These are phyloP conservation scores for Gyrodactylus bullatarudis DNA, from an alignment of 1,140 invertebrate species.

Conservation along the genomic window DNA sequence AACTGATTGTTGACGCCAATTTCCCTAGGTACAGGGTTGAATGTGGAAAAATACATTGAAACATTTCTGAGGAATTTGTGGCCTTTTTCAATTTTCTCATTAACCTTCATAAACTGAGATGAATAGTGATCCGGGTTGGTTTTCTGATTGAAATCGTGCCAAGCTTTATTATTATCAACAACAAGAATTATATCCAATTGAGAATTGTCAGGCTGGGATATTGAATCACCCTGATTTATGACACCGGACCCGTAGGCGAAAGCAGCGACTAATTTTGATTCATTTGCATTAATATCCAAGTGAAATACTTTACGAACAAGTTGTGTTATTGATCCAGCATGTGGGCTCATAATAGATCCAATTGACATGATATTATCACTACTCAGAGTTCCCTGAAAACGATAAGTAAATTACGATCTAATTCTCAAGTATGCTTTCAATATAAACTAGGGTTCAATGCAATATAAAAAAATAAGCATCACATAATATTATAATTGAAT, in stretches of 20 bases:
- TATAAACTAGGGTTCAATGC: too few species aligned
- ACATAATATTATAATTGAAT: too few species aligned
- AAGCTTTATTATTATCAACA: not conserved
- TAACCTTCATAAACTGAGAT: not conserved
- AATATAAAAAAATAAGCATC: too few species aligned
- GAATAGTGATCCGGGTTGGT: not conserved
- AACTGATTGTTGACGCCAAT: not conserved
- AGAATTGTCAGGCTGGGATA: not conserved
- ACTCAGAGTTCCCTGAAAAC: too few species aligned
- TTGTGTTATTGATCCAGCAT: not conserved
- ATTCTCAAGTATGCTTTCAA: too few species aligned
- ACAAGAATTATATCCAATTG: conserved; percentile 1
- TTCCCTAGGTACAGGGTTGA: not conserved
- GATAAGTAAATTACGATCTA: too few species aligned
- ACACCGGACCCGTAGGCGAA: conserved; percentile 5
- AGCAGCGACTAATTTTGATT: not conserved
- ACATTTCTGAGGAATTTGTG: not conserved
- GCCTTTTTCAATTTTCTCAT: not conserved
- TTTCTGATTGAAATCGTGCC: not conserved
- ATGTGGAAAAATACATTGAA: not conserved
- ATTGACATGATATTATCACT: not conserved
- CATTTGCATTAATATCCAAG: not conserved
- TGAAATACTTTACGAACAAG: not conserved
- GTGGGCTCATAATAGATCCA: not conserved
- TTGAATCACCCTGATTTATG: not conserved